Evolutionary conservation across 2,797 vertebrate genomes (phyloP), one percentile per base, ranked within the genome.

Genomic region (Chrysolophus pictus): DNA sequence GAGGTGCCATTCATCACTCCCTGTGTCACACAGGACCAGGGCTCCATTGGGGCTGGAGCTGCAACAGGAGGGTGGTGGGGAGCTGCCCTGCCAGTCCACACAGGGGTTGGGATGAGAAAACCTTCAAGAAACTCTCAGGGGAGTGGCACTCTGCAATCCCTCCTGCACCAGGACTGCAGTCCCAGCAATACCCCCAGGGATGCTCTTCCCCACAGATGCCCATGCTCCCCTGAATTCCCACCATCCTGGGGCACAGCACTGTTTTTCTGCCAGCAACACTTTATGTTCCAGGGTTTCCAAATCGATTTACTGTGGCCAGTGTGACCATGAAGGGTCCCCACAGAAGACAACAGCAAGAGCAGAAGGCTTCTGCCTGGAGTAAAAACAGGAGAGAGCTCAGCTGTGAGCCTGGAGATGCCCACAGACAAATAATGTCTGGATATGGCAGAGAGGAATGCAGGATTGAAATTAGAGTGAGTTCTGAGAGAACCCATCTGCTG

Each of bases 371-470:
- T 46, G 23, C 7, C 1, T 14, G 13, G 24, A 28, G 29, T 4
- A 44, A 7, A 2, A 31, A 83, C 44, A 58, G 37, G 22, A 64
- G 21, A 2, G 49, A 77, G 46, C 37, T 59, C 1, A 65, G 60
- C 31, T 67, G 46, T 29, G 22, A 19, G 39, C 33, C 71, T 70
- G 47, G 39, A 71, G 56, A 53, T 35, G 28, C 9, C 28, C 60
- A 59, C 0, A 0, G 62, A 23, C 60, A 81, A 51, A n/a, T 29
- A 6, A 16, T 24, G 56, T 14, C 59, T 37, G 37, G 26, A 53
- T 78, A 63, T 5, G 15, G 37, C 56, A 39, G 15, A 46, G 37
- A 29, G 49, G 68, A 87, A 55, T 1, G 18, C 9, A 76, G 19
- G 64, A 41, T 64, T 71, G 80, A 71, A 73, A 26, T 8, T 16